Base-by-base conservation (phyloP, 30 jellyfish, hydroid and myxozoan species). In the Aurelia coerulea region DNA sequence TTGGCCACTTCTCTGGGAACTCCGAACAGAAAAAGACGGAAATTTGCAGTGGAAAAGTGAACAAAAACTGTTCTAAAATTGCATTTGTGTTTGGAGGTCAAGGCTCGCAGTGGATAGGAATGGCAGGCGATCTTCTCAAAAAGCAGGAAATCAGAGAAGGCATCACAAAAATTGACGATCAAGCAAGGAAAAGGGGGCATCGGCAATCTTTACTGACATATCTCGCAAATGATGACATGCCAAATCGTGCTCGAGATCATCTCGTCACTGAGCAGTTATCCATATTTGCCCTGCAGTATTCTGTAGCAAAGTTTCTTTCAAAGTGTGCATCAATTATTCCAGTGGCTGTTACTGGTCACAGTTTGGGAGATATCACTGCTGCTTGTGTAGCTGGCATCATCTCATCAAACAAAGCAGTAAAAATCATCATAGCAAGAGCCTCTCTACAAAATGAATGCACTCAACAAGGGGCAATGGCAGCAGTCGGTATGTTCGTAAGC, bases 1-100 rank as follows among this genome's bases (percentile, higher is more conserved):
- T 84, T 70, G 67, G 66, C 3, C 49, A 72, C 0, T 84, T 71
- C 67, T 67, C 60, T 4, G 74, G 34, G 7, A 73, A 41, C 62
- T 54, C 80, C 14, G 93, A 73, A n/a, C 11, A 32, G 62, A 73
- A 31, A n/a, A 52, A 63, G 12, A 35, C 77, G 4, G 77, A 65
- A 7, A 65, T 84, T 58, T 71, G 81, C 73, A 53, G 84, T 33
- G 81, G 79, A 51, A 73, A 66, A 34, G 53, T 76, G 0, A 56
- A 39, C 77, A 51, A 62, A 16, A 32, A 33, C 34, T 56, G 81
- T 16, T 62, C 87, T 6, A 63, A 73, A 18, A 42, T 74, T 31
- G 93, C 81, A 34, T 73, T 84, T 53, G 93, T 73, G 35, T 84
- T 84, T 62, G 87, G 93, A n/a, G 91, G 91, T 9, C 85, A 82